Conservation (phyloP, 2,113 vertebrate genomes). For the Seriola aureovittata region DNA sequence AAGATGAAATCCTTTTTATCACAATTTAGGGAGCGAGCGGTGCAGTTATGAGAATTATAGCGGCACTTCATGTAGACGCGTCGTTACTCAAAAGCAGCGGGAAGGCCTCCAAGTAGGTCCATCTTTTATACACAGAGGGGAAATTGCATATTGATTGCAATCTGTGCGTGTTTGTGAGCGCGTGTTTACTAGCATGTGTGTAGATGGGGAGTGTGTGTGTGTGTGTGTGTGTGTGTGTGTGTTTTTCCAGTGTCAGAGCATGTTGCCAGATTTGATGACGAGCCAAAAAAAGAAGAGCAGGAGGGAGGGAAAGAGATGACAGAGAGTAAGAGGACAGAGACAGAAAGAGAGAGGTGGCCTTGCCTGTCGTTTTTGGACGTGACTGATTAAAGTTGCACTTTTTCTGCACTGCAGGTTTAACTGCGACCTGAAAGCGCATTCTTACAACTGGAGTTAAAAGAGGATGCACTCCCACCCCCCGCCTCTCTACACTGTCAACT, state of each 20-base stretch:
- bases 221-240: conserved; percentile 23
- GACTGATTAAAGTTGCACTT: too few species aligned
- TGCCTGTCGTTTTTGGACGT: too few species aligned
- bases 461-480: too few species aligned
- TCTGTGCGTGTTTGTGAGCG: conserved; percentile 57
- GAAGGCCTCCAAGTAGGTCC: conserved; percentile 73
- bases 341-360: not conserved
- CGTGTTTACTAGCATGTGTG: conserved; percentile 42
- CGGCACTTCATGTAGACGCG: conserved; percentile 70
- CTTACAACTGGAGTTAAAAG: too few species aligned
- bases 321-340: not conserved
- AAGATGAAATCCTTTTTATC: conserved; percentile 81
- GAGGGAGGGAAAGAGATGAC: not conserved
- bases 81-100: conserved; percentile 76
- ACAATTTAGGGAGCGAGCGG: conserved; percentile 76
- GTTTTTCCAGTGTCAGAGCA: conserved; percentile 10
- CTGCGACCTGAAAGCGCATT: too few species aligned
- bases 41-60: conserved; percentile 78
- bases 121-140: conserved; percentile 77
- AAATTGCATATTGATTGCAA: conserved; percentile 86
- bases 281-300: conserved; percentile 14
- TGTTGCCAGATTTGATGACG: conserved; percentile 60
- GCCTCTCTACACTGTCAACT: too few species aligned
- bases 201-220: not conserved
- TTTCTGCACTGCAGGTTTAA: too few species aligned